Conservation (phyloP, 2,888 invertebrate species). For the Chymomyza amoena region DNA sequence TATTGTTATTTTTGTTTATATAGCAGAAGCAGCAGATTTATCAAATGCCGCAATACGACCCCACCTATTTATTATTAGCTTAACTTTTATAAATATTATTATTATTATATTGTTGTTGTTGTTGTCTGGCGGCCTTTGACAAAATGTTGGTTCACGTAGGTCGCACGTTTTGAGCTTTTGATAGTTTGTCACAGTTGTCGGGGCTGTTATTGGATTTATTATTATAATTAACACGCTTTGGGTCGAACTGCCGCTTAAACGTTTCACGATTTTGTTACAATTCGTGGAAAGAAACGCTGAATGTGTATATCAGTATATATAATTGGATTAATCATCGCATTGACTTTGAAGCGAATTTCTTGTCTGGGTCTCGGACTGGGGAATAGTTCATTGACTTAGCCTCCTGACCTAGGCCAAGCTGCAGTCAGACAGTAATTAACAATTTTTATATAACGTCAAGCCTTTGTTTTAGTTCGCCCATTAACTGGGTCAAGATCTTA, state of each 20-base stretch:
- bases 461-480: constrained; percentile 4
- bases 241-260: constrained; percentile 5
- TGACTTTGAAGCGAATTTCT: constrained; percentile 22
- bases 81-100: constrained; percentile 21
- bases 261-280: constrained; percentile 25
- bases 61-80: constrained; percentile 45
- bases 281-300: constrained; percentile 8
- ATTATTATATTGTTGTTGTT: constrained; percentile 35
- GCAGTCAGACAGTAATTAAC: constrained; percentile 25
- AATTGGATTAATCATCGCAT: constrained; percentile 23
- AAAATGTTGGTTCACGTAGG: constrained; percentile 64
- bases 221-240: constrained; percentile 58
- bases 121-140: constrained; percentile 59
- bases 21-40: constrained; percentile 17
- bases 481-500: constrained; percentile 37
- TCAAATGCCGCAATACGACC: constrained; percentile 47
- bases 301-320: constrained; percentile 21
- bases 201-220: constrained; percentile 65
- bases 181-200: constrained; percentile 2
- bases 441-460: not conserved
- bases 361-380: constrained; percentile 1
- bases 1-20: not conserved
- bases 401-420: constrained; percentile 40
- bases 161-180: constrained; percentile 50
- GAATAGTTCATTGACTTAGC: constrained; percentile 33